Percentiles rank a stretch among this genome's conserved stretches.
Evolutionary conservation across 2,888 invertebrate genomes (phyloP).

Genomic region (Leptinotarsa juncta): DNA sequence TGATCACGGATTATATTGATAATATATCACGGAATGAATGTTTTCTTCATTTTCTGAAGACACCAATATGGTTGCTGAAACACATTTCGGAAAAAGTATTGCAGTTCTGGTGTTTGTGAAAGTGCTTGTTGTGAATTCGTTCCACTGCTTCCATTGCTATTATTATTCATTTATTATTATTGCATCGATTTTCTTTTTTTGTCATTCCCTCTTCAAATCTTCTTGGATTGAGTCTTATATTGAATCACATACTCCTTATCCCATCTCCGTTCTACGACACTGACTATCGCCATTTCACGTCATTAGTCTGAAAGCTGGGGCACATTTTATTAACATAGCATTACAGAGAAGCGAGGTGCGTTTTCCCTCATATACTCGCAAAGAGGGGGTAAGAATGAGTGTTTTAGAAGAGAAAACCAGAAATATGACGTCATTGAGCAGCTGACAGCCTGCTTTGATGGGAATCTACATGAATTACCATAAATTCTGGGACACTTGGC

Average conservation of each 20-base stretch:
- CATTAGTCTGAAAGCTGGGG: constrained; percentile 19
- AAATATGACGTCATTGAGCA: constrained; percentile 16
- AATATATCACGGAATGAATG: no score
- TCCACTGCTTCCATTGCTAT: no score
- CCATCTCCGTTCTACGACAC: not conserved
- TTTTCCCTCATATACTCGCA: not conserved
- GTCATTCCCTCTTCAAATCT: no score
- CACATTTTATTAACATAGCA: constrained; percentile 19
- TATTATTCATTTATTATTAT: no score
- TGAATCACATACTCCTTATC: not conserved
- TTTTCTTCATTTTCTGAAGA: no score
- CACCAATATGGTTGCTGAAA: no score
- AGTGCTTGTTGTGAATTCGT: no score
- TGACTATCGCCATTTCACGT: constrained; percentile 12
- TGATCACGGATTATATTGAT: no score
- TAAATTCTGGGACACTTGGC: not conserved
- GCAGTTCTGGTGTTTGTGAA: no score
- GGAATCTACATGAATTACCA: constrained; percentile 14
- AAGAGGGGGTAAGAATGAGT: constrained; percentile 1
- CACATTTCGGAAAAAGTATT: no score
- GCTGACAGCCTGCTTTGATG: constrained; percentile 9
- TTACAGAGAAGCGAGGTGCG: constrained; percentile 2
- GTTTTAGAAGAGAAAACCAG: not conserved
- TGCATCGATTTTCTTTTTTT: no score
- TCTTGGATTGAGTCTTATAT: no score